phyloP scores from a whole-genome alignment of 2,113 vertebrate genomes.

The Oreocharis arfaki region DNA sequence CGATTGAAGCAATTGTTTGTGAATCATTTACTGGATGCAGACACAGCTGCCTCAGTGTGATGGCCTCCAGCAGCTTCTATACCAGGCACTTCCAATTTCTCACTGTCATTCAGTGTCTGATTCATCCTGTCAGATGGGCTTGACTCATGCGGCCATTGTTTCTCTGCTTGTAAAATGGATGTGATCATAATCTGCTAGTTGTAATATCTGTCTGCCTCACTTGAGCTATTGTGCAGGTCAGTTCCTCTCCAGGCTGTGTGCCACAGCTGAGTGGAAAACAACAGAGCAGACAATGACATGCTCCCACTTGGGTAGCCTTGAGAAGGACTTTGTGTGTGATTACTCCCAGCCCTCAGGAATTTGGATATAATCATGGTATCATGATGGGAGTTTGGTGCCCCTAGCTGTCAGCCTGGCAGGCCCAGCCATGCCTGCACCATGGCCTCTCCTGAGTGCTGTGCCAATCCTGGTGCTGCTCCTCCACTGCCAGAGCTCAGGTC shows the following conservation, averaged over 20 bases:
- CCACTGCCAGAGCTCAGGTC: background rate
- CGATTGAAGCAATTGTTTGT: background rate
- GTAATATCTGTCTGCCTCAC: background rate
- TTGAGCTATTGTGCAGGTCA: background rate
- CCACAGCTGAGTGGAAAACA: background rate
- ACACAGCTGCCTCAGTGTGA: background rate
- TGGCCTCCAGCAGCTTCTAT: background rate
- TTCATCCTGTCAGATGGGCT: slow-evolving; percentile 20
- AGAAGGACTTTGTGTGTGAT: background rate
- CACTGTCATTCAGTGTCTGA: background rate
- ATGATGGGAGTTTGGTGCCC: background rate
- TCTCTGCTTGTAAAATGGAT: background rate
- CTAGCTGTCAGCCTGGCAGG: background rate
- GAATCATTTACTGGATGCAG: background rate
- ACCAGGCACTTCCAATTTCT: background rate
- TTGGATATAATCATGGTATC: background rate
- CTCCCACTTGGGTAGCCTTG: background rate
- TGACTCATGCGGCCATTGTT: slow-evolving; percentile 25
- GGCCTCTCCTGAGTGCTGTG: rapidly evolving
- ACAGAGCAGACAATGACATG: rapidly evolving
- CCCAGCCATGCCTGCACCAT: rapidly evolving
- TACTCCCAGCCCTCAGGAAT: background rate
- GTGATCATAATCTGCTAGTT: background rate
- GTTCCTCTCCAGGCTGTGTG: background rate
- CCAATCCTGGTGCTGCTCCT: background rate